phyloP scores from a whole-genome alignment of 2,888 invertebrate genomes.

The Mimumesa dahlbomi region DNA sequence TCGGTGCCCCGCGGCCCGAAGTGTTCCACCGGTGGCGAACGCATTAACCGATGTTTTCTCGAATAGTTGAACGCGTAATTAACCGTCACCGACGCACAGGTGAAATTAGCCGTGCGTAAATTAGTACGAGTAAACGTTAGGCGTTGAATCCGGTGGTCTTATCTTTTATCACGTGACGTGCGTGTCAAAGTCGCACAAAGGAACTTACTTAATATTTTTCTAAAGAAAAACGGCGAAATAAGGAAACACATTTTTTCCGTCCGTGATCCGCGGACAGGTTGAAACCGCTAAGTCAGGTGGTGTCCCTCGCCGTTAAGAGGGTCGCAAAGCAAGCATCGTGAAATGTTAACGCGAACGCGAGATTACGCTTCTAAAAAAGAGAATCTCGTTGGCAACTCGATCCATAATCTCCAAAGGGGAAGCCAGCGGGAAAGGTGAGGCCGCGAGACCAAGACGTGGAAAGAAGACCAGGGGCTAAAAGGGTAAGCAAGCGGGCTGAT shows the following conservation, averaged over 20 bases:
- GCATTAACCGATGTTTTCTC: too few species aligned
- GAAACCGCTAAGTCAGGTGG: slow-evolving; percentile 9
- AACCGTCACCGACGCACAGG: too few species aligned
- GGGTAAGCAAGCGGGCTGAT: slow-evolving; percentile 71
- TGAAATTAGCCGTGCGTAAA: too few species aligned
- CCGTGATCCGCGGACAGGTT: background rate
- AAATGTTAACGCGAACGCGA: slow-evolving; percentile 15
- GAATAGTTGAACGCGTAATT: too few species aligned
- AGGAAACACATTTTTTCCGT: too few species aligned
- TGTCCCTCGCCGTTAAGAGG: background rate
- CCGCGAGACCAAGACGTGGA: slow-evolving; percentile 29
- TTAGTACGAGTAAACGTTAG: too few species aligned
- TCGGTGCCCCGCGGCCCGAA: background rate
- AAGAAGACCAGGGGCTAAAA: slow-evolving; percentile 42
- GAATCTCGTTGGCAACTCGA: slow-evolving; percentile 23
- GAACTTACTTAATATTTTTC: too few species aligned
- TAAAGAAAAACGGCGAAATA: too few species aligned
- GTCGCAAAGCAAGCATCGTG: background rate
- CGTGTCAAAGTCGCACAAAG: too few species aligned
- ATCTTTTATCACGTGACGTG: too few species aligned
- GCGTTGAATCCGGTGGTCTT: too few species aligned
- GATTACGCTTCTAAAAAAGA: background rate
- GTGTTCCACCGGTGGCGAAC: too few species aligned
- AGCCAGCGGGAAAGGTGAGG: slow-evolving; percentile 24
- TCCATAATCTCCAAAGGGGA: slow-evolving; percentile 35